Base-by-base conservation (phyloP, 2,888 invertebrate genomes). In the Eledona agricola region DNA sequence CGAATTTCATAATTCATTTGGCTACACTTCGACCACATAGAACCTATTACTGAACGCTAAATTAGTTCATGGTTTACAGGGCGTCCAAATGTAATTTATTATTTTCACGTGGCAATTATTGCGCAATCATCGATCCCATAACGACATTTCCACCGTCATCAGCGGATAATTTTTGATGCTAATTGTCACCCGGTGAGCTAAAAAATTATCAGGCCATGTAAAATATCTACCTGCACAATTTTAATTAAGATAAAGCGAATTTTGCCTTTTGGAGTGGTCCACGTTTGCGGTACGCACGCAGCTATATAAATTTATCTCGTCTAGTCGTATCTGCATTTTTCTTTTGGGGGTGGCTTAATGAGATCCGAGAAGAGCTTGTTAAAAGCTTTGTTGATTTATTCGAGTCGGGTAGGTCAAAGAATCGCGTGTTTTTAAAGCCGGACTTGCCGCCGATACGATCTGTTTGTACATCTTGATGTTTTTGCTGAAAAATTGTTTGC, bases 1-100 rank as follows among this genome's bases (percentile, higher is more conserved):
- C 51, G 43, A 42, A 50, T 34, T 55, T 54, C 55, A 55, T 53
- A 55, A 58, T 58, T 58, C 49, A 58, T 55, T 40, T 34, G 47
- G 37, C 42, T 29, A 46, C 42, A 46, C 42, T 55, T 40, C 40
- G 47, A 43, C 55, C 43, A 34, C 49, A 46, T 42, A 55, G 29
- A 51, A 42, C 45, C 50, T 43, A 55, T 55, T 55, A 53, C 38
- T 15, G 42, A 19, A 6, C 25, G 19, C 47, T 49, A 53, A 58
- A 58, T 58, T 55, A 55, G 46, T 54, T 40, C 34, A 38, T 16
- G 38, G 25, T 50, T 47, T 47, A 32, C 37, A 15, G 20, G 37
- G 29, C 25, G 34, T 45, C 28, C 28, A 37, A 37, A 26, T 51
- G 22, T 51, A 43, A 51, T 38, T 49, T 51, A 34, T 45, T 47